Percentiles rank a stretch among this genome's conserved stretches.
Evolutionary conservation across 2,797 vertebrate genomes (phyloP).

Genomic region (Tapera naevia): DNA sequence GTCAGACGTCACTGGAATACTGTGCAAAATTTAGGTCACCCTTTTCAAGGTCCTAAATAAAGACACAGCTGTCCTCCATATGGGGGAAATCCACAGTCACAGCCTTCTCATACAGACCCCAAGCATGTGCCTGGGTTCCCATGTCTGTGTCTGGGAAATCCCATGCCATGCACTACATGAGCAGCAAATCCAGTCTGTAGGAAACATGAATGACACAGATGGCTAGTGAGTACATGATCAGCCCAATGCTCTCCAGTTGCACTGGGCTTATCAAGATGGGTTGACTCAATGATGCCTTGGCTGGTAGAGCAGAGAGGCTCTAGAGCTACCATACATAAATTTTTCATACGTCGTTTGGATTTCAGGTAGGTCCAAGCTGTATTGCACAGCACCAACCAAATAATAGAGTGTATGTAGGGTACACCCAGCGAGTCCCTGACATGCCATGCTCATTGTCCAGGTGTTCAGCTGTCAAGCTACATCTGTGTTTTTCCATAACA

Average conservation of each 20-base stretch:
- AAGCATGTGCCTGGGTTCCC: constrained; percentile 55
- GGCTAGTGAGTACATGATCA: neutral
- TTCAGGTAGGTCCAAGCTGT: neutral
- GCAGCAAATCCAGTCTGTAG: constrained; percentile 31
- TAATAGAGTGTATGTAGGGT: neutral
- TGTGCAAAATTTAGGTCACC: constrained; percentile 64
- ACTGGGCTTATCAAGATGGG: neutral
- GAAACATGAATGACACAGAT: neutral
- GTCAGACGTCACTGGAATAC: constrained; percentile 21
- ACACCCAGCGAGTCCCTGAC: neutral
- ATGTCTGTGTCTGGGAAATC: constrained; percentile 58
- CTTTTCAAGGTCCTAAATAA: constrained; percentile 20
- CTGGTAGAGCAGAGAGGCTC: neutral
- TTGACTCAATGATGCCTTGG: neutral
- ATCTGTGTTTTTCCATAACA: neutral
- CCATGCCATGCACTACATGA: constrained; percentile 7
- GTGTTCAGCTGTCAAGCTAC: constrained; percentile 47
- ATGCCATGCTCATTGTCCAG: neutral
- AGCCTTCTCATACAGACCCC: neutral
- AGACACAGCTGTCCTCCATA: constrained; percentile 68
- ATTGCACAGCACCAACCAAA: neutral
- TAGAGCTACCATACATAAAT: neutral
- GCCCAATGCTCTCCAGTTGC: accelerated
- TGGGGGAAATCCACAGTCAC: constrained; percentile 39
- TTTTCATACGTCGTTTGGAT: neutral